Evolutionary conservation across 1,140 invertebrate species (phyloP).

Genomic region (Andrena cerasifolii): DNA sequence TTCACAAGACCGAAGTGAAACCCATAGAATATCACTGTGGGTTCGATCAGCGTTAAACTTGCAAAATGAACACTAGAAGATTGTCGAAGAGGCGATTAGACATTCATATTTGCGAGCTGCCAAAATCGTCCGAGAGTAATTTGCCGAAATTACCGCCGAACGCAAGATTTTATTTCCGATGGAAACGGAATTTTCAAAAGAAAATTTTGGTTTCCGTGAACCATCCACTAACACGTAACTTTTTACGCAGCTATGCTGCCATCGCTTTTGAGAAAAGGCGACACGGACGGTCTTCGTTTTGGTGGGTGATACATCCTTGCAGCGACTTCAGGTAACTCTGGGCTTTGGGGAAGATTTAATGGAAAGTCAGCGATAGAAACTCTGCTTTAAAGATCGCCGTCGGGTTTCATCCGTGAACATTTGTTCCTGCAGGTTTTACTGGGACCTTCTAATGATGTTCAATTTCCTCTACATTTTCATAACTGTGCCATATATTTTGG

Average conservation of each 20-base stretch:
- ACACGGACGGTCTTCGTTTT: conserved; percentile 66
- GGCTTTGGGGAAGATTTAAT: background rate
- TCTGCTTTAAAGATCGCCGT: background rate
- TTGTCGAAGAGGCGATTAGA: conserved; percentile 1
- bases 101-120: conserved; percentile 69
- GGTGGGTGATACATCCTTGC: conserved; percentile 76
- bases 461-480: conserved; percentile 69
- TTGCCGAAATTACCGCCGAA: conserved; percentile 72
- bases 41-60: background rate
- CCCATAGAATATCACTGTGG: background rate
- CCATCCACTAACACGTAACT: conserved; percentile 67
- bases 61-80: background rate
- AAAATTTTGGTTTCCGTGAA: conserved; percentile 61
- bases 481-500: conserved; percentile 62
- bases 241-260: conserved; percentile 69
- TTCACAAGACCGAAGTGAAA: background rate
- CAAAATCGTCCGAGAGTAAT: conserved; percentile 66
- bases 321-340: conserved; percentile 66
- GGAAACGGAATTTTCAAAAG: conserved; percentile 71
- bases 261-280: conserved; percentile 70
- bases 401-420: background rate
- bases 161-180: conserved; percentile 51
- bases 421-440: conserved; percentile 63
- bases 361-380: background rate
- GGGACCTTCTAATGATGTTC: conserved; percentile 73